A percentile compares a stretch with the other conserved stretches of the same genome.
These are phyloP conservation scores for Cichlasoma orientale DNA, from an alignment of 2,797 vertebrate genomes.

Conservation along the genomic window DNA sequence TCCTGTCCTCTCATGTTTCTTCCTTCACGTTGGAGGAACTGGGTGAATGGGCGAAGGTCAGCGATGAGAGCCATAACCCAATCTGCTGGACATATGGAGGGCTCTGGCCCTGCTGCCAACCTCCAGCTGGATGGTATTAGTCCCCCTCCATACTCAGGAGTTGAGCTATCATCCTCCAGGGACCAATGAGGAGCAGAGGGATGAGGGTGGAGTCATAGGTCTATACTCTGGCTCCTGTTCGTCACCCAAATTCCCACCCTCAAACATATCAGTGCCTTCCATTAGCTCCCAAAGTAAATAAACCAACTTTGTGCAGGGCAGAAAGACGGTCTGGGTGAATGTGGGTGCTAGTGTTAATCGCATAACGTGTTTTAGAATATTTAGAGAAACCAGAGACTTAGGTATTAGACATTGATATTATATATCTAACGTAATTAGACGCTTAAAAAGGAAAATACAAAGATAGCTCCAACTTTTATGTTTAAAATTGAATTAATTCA, in stretches of 20 bases:
- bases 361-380: constrained; percentile 27
- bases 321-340: constrained; percentile 16
- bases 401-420: neutral
- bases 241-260: constrained; percentile 27
- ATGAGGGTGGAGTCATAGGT: constrained; percentile 21
- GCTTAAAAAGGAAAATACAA: neutral
- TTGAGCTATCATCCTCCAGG: constrained; percentile 61
- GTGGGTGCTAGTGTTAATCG: constrained; percentile 19
- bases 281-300: constrained; percentile 63
- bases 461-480: neutral
- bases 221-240: constrained; percentile 60
- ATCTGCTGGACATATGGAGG: constrained; percentile 70
- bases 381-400: neutral
- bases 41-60: constrained; percentile 43
- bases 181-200: constrained; percentile 50
- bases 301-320: constrained; percentile 25
- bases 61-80: constrained; percentile 33
- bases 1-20: constrained; percentile 13
- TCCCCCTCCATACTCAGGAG: constrained; percentile 41
- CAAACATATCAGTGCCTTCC: constrained; percentile 45
- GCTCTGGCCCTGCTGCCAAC: constrained; percentile 50
- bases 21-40: neutral
- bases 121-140: constrained; percentile 75
- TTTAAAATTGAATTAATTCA: neutral
- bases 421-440: neutral